Conservation (phyloP, 2,113 vertebrate genomes). For the Ahaetulla prasina region DNA sequence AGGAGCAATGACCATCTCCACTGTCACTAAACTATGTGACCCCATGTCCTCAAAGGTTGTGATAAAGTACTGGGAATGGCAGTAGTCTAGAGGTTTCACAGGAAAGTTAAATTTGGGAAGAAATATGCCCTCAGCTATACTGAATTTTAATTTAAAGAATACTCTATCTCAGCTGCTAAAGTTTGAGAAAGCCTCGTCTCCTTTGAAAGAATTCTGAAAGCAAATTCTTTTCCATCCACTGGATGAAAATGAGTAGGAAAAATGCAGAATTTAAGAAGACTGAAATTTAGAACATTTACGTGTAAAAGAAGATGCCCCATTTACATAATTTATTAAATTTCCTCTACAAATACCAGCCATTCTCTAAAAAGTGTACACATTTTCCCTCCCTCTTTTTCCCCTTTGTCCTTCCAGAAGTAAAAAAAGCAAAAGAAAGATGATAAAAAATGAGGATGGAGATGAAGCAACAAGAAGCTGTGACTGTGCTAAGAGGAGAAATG, state of each 20-base stretch:
- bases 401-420: neutral
- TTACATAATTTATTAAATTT: neutral
- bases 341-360: neutral
- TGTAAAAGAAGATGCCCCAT: neutral
- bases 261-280: neutral
- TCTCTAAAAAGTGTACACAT: neutral
- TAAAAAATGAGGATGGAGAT: neutral
- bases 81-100: neutral
- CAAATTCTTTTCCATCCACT: neutral
- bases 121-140: neutral
- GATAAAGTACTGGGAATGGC: neutral
- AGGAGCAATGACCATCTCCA: neutral
- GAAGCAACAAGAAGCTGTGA: neutral
- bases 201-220: neutral
- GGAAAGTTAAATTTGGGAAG: neutral
- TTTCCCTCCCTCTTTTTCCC: neutral
- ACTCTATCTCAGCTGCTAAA: neutral
- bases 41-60: neutral
- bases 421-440: neutral
- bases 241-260: neutral
- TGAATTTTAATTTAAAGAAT: neutral
- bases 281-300: neutral
- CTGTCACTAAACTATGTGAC: neutral
- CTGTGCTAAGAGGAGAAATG: neutral
- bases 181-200: neutral